These are phyloP conservation scores for Myotis findleyi DNA, from an alignment of 2,797 vertebrate genomes.

Conservation along the genomic window DNA sequence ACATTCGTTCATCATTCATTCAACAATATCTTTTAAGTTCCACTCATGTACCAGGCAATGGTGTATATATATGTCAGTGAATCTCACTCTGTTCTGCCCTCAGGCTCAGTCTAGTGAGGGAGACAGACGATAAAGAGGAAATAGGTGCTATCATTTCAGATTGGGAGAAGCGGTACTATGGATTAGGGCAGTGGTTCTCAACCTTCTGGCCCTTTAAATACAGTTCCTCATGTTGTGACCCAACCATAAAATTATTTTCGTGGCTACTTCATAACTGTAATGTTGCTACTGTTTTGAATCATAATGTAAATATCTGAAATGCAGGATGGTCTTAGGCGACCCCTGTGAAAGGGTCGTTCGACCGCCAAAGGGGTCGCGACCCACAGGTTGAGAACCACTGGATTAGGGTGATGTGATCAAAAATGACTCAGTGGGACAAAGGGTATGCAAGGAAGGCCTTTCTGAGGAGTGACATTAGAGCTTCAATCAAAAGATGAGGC, in stretches of 20 bases:
- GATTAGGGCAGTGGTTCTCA: background rate
- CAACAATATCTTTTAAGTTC: background rate
- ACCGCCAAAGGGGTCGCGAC: too few species aligned
- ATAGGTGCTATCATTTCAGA: background rate
- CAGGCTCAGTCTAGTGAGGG: background rate
- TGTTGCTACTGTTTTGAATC: too few species aligned
- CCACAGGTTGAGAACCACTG: background rate
- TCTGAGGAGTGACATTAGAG: background rate
- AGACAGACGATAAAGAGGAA: background rate
- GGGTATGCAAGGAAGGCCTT: background rate
- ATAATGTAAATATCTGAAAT: too few species aligned
- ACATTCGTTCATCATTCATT: slow-evolving; percentile 44
- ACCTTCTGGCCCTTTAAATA: too few species aligned
- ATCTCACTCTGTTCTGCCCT: background rate
- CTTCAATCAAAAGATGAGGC: background rate
- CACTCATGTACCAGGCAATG: background rate
- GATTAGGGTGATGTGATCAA: background rate
- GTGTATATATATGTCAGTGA: background rate
- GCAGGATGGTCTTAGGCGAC: too few species aligned
- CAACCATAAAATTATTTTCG: too few species aligned
- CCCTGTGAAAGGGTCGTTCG: too few species aligned
- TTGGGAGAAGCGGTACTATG: background rate
- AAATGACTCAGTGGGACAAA: background rate
- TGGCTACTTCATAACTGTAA: too few species aligned
- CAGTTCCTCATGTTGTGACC: too few species aligned